Conservation (phyloP, 2,888 invertebrate genomes). For the Patella ulyssiponensis region DNA sequence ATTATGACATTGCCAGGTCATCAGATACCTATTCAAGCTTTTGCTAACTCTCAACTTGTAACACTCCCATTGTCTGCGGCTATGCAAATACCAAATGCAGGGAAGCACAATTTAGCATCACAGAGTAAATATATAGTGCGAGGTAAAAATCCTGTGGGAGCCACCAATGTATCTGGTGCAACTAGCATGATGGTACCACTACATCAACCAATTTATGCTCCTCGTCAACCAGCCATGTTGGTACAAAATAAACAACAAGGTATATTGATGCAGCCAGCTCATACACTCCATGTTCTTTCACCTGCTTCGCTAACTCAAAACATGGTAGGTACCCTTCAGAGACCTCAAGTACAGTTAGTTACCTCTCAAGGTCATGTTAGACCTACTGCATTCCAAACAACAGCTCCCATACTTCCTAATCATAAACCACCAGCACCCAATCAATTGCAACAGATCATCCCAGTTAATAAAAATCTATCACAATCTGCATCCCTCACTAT, state of each 20-base stretch:
- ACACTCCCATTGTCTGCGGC: background rate
- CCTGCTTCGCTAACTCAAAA: background rate
- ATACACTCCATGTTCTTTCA: background rate
- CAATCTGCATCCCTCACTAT: background rate
- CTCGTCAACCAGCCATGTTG: slow-evolving; percentile 13
- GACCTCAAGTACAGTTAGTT: background rate
- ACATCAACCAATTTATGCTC: background rate
- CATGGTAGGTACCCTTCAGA: background rate
- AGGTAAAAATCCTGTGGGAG: background rate
- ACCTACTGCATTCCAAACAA: background rate
- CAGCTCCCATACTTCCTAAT: background rate
- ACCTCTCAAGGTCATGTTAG: background rate
- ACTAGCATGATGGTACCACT: slow-evolving; percentile 11
- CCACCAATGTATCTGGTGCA: background rate
- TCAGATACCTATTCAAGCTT: slow-evolving; percentile 3
- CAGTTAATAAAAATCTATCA: background rate
- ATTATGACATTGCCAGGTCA: background rate
- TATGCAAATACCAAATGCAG: background rate
- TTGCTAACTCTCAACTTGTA: background rate
- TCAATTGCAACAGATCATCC: background rate
- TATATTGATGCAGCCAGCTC: slow-evolving; percentile 5
- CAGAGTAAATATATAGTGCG: background rate
- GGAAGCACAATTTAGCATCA: background rate
- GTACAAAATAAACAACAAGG: background rate
- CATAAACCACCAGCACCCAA: background rate